Evolutionary conservation across 2,888 invertebrate species (phyloP), one percentile per base, ranked within the genome.

Genomic region (Ormyrus rosae): DNA sequence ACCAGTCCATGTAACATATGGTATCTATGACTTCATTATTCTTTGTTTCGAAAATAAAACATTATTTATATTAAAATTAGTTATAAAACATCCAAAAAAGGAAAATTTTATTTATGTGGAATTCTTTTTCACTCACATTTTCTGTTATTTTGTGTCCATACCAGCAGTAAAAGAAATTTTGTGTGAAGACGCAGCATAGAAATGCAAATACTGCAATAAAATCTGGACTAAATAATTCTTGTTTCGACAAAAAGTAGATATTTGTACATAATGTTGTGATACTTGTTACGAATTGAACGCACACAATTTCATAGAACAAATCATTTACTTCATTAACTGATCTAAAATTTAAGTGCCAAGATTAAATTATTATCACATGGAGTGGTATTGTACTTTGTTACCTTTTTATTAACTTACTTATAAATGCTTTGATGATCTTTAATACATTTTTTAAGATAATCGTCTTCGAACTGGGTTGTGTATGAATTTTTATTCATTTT

Each of bases 91-190:
- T 19, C 1, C 19, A 19, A 19, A 19, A 19, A 19, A 19, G 19
- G 19, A 19, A 19, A 19, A 19, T 19, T 1, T 19, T 19, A 19
- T 19, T 19, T 19, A 19, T 19, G 19, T 19, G 19, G 19, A 19
- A 19, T 19, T 19, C 1, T 19, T 1, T 19, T 61, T 19, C n/a
- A 67, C 67, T 46, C 53, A 75, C 75, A 6, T 13, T 51, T n/a
- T 6, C 9, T 11, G 67, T 51, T 45, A 75, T 6, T 75, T 67
- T 75, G 51, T 75, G 67, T 5, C 75, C 67, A 34, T 60, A 75
- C 75, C 75, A 75, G 13, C 75, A 75, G 51, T 51, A 75, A 10
- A 75, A 51, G 51, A 67, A 75, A 8, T 67, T 67, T 51, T 75
- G 75, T 6, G 10, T 13, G 45, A 75, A 19, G 4, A 67, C 51